phyloP scores from a whole-genome alignment of 1,140 invertebrate genomes.

The Cherax destructor region DNA sequence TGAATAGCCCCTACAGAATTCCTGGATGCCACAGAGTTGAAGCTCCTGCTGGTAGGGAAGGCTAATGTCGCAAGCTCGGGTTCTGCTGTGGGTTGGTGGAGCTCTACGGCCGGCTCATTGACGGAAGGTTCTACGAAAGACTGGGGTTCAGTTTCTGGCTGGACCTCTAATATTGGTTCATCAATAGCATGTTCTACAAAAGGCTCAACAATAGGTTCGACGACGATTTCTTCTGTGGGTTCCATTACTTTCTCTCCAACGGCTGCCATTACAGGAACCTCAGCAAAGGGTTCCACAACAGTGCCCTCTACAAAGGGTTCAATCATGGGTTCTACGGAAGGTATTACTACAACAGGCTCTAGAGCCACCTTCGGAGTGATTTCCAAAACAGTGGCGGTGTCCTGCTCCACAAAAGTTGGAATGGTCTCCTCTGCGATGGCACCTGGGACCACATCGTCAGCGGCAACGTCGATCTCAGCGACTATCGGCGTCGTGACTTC shows the following conservation, averaged over 20 bases:
- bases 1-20: too few relatives aligned
- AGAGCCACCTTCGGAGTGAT: background rate
- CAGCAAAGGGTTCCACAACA: background rate
- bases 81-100: background rate
- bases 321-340: background rate
- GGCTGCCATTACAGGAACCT: background rate
- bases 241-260: background rate
- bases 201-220: background rate
- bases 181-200: background rate
- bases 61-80: background rate
- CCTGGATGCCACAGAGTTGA: background rate
- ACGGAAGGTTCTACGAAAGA: too few relatives aligned
- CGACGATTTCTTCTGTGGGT: background rate
- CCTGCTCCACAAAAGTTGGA: slow-evolving; percentile 3
- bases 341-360: background rate
- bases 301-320: background rate
- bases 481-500: background rate
- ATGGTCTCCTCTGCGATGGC: background rate
- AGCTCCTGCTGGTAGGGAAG: background rate
- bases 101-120: too few relatives aligned
- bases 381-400: background rate
- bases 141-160: background rate
- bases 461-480: background rate
- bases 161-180: background rate
- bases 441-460: background rate